Evolutionary conservation across 1,140 invertebrate genomes (phyloP), one percentile per base, ranked within the genome.

Genomic region (Papilio polytes): DNA sequence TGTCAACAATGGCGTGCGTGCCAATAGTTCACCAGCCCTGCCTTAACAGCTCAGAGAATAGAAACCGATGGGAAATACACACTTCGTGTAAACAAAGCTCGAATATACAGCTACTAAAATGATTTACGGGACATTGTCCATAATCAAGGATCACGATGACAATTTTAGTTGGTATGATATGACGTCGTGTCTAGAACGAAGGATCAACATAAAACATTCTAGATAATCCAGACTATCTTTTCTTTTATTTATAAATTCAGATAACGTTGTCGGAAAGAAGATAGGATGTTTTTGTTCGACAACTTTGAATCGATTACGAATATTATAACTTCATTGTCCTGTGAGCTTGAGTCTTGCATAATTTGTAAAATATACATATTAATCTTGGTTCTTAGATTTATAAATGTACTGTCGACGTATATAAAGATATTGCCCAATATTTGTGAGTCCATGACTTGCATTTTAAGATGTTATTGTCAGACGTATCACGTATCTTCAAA

Each of bases 401-500:
- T 63, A 70, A 59, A 59, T 22, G 8, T 20, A 20, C 31, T 70
- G 22, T 26, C 10, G 10, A 63, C 59, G 59, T 63, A 26, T 18
- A 63, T 26, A 22, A 26, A 59, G 7, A 59, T 59, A 22, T 59
- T 59, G 18, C 22, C 31, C 20, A 9, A 66, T 6, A 59, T 59
- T 59, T 66, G 63, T 66, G 26, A 15, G 13, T 70, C 12, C 63
- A 31, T 70, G 63, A 70, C 63, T 70, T 31, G 63, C 63, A 70
- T 70, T 31, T 3, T 70, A 70, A 31, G 63, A 70, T 36, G 26
- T 70, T 70, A 70, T 70, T 70, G 63, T 31, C 63, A 70, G 63
- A 70, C 63, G 26, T 31, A 31, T 70, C 63, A 70, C 63, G 63
- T 70, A 70, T 70, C 63, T 31, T 15, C 63, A 70, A 70, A 70